Evolutionary conservation across 2,888 invertebrate species (phyloP).

Genomic region (Heteromurus nitidus): DNA sequence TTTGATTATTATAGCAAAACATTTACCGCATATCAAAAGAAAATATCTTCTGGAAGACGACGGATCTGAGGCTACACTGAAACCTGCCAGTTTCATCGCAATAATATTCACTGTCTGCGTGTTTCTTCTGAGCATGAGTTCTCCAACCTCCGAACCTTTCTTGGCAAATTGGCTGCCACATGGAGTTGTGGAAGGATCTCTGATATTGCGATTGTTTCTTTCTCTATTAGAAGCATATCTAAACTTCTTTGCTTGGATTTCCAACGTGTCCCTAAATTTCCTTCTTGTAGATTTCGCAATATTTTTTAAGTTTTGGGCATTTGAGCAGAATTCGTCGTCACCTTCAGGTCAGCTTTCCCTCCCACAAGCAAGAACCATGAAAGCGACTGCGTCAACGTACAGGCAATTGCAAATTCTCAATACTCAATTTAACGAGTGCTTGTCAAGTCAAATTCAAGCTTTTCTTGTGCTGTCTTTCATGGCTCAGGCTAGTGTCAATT

Average conservation of each 20-base stretch:
- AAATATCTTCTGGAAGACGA: constrained; percentile 20
- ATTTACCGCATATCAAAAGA: background rate
- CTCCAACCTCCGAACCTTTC: constrained; percentile 18
- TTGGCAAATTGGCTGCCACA: constrained; percentile 15
- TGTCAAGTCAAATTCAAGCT: too few relatives aligned
- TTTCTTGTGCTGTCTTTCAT: too few relatives aligned
- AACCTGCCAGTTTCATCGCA: background rate
- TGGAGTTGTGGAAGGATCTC: background rate
- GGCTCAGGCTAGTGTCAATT: too few relatives aligned
- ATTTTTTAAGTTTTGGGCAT: constrained; percentile 33
- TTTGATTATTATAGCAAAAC: background rate
- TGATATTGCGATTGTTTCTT: background rate
- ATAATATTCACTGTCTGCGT: constrained; percentile 9
- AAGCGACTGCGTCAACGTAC: background rate
- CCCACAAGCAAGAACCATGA: background rate
- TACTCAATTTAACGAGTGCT: too few relatives aligned
- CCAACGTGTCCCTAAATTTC: background rate
- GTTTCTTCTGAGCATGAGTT: constrained; percentile 19
- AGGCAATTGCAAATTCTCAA: constrained; percentile 12
- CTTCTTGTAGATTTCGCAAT: constrained; percentile 10
- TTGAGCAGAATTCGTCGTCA: too few relatives aligned
- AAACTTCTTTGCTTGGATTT: constrained; percentile 18
- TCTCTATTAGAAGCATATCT: constrained; percentile 35
- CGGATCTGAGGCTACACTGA: constrained; percentile 23
- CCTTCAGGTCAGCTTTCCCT: background rate